Evolutionary conservation across 2,797 vertebrate genomes (phyloP).

Genomic region (Catamblyrhynchus diadema): DNA sequence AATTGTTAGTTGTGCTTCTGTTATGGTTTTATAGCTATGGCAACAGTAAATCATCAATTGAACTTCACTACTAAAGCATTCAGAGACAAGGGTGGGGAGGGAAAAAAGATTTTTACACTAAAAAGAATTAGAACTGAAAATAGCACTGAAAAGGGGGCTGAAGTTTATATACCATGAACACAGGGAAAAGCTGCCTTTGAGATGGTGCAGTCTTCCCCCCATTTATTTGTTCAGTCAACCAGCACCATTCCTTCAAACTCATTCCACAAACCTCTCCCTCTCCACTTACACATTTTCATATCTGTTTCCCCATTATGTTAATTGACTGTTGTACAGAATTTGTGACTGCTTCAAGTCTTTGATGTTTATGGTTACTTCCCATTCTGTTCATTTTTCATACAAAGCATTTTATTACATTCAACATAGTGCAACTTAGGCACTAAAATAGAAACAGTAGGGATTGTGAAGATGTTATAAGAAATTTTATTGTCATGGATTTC

Average conservation of each 20-base stretch:
- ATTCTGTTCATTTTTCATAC: neutral
- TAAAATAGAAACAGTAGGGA: neutral
- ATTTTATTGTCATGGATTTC: neutral
- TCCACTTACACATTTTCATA: neutral
- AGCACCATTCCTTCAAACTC: neutral
- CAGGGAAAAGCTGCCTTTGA: neutral
- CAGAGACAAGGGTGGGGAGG: slow-evolving; percentile 14
- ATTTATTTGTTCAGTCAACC: neutral
- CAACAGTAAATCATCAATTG: slow-evolving; percentile 46
- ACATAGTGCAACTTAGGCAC: neutral
- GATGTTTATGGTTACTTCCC: neutral
- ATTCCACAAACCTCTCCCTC: neutral
- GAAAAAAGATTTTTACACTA: neutral
- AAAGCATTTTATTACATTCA: neutral
- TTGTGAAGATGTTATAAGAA: neutral
- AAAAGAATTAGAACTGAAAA: neutral
- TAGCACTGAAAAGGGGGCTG: neutral
- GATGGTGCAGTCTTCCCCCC: neutral
- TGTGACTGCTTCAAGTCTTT: neutral
- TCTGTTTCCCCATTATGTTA: neutral
- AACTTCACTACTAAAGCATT: slow-evolving; percentile 60
- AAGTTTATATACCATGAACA: neutral
- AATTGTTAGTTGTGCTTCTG: slow-evolving; percentile 52
- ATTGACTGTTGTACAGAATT: neutral
- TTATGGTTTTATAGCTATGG: slow-evolving; percentile 62